Evolutionary conservation across 2,113 vertebrate genomes (phyloP).

Genomic region (Archilochus colubris): DNA sequence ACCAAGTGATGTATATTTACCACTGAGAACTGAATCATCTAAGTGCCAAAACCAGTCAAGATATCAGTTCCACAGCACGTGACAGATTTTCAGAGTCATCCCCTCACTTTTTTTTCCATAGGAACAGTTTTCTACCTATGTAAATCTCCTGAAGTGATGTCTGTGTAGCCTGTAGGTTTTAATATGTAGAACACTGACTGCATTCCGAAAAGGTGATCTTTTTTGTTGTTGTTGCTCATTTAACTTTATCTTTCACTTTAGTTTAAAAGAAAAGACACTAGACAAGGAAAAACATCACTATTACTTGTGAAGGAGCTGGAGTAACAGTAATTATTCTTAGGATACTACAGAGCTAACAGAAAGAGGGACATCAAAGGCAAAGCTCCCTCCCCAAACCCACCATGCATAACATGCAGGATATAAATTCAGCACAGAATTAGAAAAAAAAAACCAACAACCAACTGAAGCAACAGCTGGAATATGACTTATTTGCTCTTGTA

Average conservation of each 20-base stretch:
- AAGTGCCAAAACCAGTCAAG: not conserved
- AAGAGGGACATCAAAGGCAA: not conserved
- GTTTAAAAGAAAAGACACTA: not conserved
- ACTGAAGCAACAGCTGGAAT: not conserved
- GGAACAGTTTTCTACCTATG: not conserved
- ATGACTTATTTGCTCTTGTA: not conserved
- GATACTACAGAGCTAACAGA: not conserved
- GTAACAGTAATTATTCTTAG: not conserved
- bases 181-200: not conserved
- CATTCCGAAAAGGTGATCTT: not conserved
- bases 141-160: not conserved
- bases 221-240: not conserved
- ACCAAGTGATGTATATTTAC: not conserved
- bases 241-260: not conserved
- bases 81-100: not conserved
- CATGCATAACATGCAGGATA: not conserved
- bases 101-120: not conserved
- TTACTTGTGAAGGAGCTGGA: not conserved
- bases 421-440: not conserved
- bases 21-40: not conserved
- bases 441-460: fast-evolving
- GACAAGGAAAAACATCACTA: not conserved
- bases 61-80: not conserved
- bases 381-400: not conserved
- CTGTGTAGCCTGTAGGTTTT: not conserved